Conservation (phyloP, 2,113 vertebrate genomes). For the Genyomyrus donnyi region DNA sequence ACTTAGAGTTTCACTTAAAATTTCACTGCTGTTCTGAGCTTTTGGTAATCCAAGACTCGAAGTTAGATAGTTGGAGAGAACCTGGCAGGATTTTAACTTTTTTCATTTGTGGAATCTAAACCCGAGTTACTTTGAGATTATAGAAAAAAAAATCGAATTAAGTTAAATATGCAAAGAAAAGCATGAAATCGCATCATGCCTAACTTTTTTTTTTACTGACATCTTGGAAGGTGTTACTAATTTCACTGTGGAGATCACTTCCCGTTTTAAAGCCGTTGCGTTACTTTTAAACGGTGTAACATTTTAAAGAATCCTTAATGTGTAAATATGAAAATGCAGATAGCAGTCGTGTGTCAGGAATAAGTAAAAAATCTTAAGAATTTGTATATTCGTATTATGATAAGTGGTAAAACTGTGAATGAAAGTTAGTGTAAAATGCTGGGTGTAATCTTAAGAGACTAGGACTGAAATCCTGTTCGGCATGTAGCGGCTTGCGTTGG, state of each 20-base stretch:
- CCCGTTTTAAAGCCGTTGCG: not conserved
- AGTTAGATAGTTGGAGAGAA: not conserved
- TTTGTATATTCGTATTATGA: not conserved
- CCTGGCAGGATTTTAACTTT: not conserved
- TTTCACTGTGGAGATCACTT: not conserved
- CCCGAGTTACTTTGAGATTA: not conserved
- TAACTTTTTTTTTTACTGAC: not conserved
- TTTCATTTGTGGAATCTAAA: not conserved
- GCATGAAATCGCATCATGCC: not conserved
- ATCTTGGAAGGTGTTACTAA: not conserved
- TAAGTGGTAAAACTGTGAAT: not conserved
- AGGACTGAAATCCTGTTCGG: not conserved
- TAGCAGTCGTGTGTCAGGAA: not conserved
- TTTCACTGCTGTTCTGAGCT: not conserved
- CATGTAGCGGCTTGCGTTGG: not conserved
- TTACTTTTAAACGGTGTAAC: not conserved
- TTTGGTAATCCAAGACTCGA: not conserved
- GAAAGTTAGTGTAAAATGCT: not conserved
- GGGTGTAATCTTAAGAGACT: not conserved
- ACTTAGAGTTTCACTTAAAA: not conserved
- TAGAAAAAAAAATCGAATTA: not conserved
- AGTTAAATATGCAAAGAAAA: not conserved
- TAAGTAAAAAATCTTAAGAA: not conserved
- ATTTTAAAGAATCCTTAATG: not conserved
- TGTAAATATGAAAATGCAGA: not conserved